phyloP scores from a whole-genome alignment of 2,113 vertebrate genomes.

The Apistogramma diplotaenia region DNA sequence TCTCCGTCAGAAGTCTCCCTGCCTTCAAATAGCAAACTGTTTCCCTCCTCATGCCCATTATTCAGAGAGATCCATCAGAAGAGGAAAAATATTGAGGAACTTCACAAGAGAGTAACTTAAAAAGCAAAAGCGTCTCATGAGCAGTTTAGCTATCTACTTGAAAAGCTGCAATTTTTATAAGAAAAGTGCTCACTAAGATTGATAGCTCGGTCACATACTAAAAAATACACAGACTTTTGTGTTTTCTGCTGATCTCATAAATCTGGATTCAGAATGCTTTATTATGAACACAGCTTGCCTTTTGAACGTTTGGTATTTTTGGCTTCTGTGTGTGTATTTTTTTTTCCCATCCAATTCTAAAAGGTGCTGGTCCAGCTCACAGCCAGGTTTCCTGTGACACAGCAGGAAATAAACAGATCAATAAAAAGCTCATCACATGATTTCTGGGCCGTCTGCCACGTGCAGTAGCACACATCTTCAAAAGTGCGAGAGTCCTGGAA shows the following conservation, averaged over 20 bases:
- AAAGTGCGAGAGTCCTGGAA: not conserved
- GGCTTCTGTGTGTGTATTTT: not conserved
- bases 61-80: not conserved
- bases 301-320: not conserved
- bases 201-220: not conserved
- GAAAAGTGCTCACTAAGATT: not conserved
- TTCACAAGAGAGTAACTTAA: not conserved
- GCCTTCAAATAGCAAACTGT: not conserved
- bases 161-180: not conserved
- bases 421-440: slow-evolving; percentile 21
- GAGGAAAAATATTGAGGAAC: not conserved
- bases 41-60: not conserved
- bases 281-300: not conserved
- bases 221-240: not conserved
- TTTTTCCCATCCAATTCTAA: not conserved
- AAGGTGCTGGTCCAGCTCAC: not conserved
- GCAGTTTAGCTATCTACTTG: not conserved
- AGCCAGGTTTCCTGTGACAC: slow-evolving; percentile 6
- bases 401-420: slow-evolving; percentile 33
- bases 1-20: not conserved
- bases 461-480: not conserved
- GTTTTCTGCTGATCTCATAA: not conserved
- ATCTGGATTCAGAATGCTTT: not conserved
- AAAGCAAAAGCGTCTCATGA: not conserved
- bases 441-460: not conserved